Percentiles rank a stretch among this genome's conserved stretches.
Evolutionary conservation across 2,113 vertebrate species (phyloP).

Genomic region (Sylvietta virens): DNA sequence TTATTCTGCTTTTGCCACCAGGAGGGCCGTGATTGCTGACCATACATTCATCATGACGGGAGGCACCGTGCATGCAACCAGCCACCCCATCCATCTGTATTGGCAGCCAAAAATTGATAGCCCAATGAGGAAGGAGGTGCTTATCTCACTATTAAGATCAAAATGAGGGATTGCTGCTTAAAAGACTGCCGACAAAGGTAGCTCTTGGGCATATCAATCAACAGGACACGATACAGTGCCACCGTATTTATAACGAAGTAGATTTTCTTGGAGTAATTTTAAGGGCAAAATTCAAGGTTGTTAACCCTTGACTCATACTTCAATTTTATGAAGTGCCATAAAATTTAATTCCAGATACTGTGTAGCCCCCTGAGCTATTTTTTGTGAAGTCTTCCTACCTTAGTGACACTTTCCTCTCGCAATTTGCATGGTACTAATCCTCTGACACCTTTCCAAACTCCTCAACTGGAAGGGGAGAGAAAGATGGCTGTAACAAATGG

Average conservation of each 20-base stretch:
- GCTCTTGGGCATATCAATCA: slow-evolving; percentile 79
- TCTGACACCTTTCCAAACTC: slow-evolving; percentile 38
- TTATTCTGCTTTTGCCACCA: slow-evolving; percentile 71
- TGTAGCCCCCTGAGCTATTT: slow-evolving; percentile 50
- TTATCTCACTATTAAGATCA: slow-evolving; percentile 68
- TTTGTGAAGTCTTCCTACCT: slow-evolving; percentile 32
- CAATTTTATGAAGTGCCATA: slow-evolving; percentile 68
- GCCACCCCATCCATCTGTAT: slow-evolving; percentile 85
- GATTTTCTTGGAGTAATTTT: slow-evolving; percentile 69
- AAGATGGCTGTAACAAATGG: slow-evolving; percentile 20
- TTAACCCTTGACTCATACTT: slow-evolving; percentile 68
- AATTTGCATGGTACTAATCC: slow-evolving; percentile 38
- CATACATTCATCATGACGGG: slow-evolving; percentile 78
- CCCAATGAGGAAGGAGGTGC: slow-evolving; percentile 46
- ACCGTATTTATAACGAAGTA: slow-evolving; percentile 73
- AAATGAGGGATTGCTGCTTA: slow-evolving; percentile 81
- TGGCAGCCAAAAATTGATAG: slow-evolving; percentile 84
- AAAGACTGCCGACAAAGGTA: slow-evolving; percentile 78
- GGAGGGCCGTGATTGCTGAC: slow-evolving; percentile 83
- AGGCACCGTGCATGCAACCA: slow-evolving; percentile 66
- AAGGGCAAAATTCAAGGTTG: slow-evolving; percentile 69
- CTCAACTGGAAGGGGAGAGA: slow-evolving; percentile 25
- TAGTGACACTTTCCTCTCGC: neutral
- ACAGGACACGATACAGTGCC: slow-evolving; percentile 40
- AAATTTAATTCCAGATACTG: slow-evolving; percentile 59